Evolutionary conservation across 2,797 vertebrate genomes (phyloP), one percentile per base, ranked within the genome.

Genomic region (Sebastiscus tertius): DNA sequence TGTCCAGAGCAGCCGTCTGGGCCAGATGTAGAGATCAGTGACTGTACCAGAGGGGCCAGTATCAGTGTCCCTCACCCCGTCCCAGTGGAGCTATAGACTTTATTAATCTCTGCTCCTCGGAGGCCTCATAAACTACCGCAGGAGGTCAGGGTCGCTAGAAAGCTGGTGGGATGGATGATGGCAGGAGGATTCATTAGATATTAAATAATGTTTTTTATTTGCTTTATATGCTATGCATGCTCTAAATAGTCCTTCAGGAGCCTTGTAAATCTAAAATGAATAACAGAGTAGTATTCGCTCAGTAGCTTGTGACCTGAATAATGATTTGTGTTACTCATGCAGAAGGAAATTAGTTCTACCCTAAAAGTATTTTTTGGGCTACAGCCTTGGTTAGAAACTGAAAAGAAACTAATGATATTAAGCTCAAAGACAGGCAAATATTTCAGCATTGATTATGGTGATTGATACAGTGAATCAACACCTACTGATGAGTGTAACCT

Each of bases 1-100:
- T 89, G 90, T 89, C 86, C 90, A 77, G 80, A 85, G 84, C 92
- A 90, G 89, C 83, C 79, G 82, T 79, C 82, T 87, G 79, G 83
- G 91, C 89, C 93, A 93, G 91, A 94, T 93, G 92, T 91, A 85
- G 83, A 82, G 93, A 92, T 94, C 91, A 89, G 86, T 24, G 69
- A 72, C 88, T 69, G 2, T 56, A 68, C 62, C 68, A 69, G 68
- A 54, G 77, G 83, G 88, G 62, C 81, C 84, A 70, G 85, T 87
- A 92, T 93, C 82, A 75, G 82, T 91, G 89, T 90, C 89, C 87
- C 70, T 69, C 81, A 80, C 63, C 24, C 10, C 52, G 71, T 91
- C 93, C 90, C 91, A 22, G 33, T 64, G 92, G 93, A 89, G 66
- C 91, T 66, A 88, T 92, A 91, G 71, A 75, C 87, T 88, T 93